Conservation (phyloP, 1,140 invertebrate species). For the Microplitis mediator region DNA sequence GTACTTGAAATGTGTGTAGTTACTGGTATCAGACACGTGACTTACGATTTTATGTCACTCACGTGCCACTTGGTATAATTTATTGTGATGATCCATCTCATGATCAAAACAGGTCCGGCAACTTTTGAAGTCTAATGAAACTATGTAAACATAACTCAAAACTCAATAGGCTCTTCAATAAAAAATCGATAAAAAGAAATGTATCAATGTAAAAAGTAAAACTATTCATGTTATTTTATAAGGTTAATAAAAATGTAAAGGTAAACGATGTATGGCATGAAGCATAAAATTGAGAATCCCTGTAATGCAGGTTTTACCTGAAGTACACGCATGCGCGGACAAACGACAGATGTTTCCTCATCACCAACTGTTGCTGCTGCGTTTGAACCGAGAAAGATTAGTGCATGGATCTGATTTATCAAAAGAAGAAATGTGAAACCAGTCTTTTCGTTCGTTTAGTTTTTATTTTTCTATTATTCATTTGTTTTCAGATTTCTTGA, state of each 20-base stretch:
- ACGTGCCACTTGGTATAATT: neutral
- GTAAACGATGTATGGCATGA: neutral
- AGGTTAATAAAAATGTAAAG: neutral
- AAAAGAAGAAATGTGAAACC: constrained; percentile 33
- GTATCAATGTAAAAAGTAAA: neutral
- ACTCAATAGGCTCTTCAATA: neutral
- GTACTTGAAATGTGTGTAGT: constrained; percentile 18
- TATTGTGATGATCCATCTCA: neutral
- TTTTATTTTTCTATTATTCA: neutral
- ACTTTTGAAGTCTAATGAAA: neutral
- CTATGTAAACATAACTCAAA: no score
- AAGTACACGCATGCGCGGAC: constrained; percentile 42
- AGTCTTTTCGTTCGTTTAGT: constrained; percentile 8
- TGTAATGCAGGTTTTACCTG: constrained; percentile 49
- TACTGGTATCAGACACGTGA: constrained; percentile 12
- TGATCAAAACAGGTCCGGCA: neutral
- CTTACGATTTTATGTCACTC: neutral
- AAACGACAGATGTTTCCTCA: constrained; percentile 56
- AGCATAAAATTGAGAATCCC: constrained; percentile 51
- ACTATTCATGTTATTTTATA: constrained; percentile 1
- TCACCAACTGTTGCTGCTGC: constrained; percentile 53
- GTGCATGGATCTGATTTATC: constrained; percentile 47
- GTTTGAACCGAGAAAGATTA: constrained; percentile 1
- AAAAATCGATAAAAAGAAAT: neutral
- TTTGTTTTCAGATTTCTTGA: neutral